Evolutionary conservation across 2,797 vertebrate genomes (phyloP), one percentile per base, ranked within the genome.

Genomic region (Eidolon dupreanum): DNA sequence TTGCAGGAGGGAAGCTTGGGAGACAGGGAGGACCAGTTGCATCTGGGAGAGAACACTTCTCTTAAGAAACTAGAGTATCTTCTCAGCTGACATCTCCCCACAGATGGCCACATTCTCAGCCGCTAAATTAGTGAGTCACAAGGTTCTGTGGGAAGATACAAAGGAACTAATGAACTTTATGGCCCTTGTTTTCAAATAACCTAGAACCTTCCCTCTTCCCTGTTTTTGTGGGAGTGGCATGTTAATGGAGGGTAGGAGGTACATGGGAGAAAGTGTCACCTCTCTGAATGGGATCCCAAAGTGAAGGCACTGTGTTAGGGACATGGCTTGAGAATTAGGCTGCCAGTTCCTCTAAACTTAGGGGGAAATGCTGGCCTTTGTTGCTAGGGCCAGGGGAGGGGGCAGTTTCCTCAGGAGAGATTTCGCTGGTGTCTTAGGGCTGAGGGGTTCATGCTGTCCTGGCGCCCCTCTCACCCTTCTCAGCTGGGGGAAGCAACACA

Each of bases 141-240:
- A 82, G 26, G 22, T 57, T 83, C 43, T 88, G 24, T 75, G 61
- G 22, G 43, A 55, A 74, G 46, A 75, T 49, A 66, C 20, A 70
- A 85, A 88, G n/a, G 59, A 90, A 91, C 78, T 13, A 74, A 82
- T 85, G 90, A 73, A 88, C 22, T 51, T 91, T 22, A n/a, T 70
- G 73, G 46, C 19, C 73, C 43, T 70, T 75, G 51, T 85, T 85
- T 79, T 91, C 38, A 77, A 81, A 49, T 70, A 43, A 31, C 66
- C 22, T 73, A 8, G 13, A 55, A 49, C 73, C 38, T 70, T 55
- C 41, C 28, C 43, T 88, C 28, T 66, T 66, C 43, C 20, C 9
- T 43, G 22, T 86, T 78, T 75, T 38, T 12, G 41, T n/a, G 89
- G 65, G 55, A 43, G 31, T 68, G 55, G 74, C 10, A 41, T 59